Conservation (phyloP, 2,888 invertebrate genomes). For the Gastrophysa polygoni region DNA sequence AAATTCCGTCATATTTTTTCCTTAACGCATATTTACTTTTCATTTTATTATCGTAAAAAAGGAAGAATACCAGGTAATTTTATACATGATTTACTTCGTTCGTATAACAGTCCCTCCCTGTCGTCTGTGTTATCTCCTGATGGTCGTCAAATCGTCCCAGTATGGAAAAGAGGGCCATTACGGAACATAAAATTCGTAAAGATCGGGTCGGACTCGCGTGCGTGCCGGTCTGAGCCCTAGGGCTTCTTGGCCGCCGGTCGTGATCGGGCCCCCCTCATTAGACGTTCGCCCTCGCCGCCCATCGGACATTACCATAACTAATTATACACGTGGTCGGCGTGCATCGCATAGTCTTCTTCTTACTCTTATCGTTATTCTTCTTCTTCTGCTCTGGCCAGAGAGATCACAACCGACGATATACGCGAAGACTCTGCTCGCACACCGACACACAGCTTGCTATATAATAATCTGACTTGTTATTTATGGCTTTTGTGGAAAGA, state of each 20-base stretch:
- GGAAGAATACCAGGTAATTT: no score
- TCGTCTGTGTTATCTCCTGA: no score
- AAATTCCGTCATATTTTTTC: no score
- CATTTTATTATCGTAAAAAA: no score
- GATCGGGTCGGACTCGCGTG: conserved; percentile 49
- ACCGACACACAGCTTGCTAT: neutral
- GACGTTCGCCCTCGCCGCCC: conserved; percentile 57
- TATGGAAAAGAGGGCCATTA: no score
- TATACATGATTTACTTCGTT: no score
- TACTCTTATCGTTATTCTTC: neutral
- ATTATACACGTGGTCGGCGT: conserved; percentile 56
- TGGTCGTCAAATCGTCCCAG: no score
- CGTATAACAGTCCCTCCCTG: no score
- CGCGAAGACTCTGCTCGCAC: conserved; percentile 13
- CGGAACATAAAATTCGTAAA: no score
- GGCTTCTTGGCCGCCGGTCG: conserved; percentile 44
- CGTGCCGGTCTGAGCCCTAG: conserved; percentile 37
- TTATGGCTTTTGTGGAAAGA: neutral
- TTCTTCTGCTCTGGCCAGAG: conserved; percentile 10
- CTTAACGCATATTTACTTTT: no score
- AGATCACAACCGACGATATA: conserved; percentile 29
- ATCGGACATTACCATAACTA: conserved; percentile 58
- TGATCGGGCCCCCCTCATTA: conserved; percentile 52
- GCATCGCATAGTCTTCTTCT: neutral
- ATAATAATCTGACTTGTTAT: neutral